Evolutionary conservation across 2,113 vertebrate species (phyloP).

Genomic region (Pseudorasbora parva): DNA sequence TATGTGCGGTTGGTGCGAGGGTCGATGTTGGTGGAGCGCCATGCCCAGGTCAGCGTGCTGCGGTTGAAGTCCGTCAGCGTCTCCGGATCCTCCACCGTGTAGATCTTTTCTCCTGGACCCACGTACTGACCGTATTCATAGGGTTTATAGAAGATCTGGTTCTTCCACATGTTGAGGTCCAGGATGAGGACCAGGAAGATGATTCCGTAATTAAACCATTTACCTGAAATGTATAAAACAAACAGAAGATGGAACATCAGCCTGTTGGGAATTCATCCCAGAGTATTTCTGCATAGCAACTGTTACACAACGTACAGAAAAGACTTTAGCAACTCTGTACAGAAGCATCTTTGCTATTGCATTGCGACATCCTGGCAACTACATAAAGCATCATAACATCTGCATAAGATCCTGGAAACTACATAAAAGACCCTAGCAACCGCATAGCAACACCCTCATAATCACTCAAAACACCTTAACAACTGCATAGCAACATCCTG

Average conservation of each 20-base stretch:
- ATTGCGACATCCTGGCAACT: neutral
- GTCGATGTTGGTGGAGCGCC: slow-evolving; percentile 87
- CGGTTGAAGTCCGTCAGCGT: slow-evolving; percentile 89
- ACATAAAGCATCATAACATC: neutral
- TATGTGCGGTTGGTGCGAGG: slow-evolving; percentile 86
- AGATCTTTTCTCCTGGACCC: slow-evolving; percentile 94
- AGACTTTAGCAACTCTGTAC: no score
- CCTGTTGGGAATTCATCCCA: neutral
- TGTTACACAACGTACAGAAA: neutral
- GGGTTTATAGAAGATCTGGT: slow-evolving; percentile 98
- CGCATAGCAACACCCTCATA: neutral
- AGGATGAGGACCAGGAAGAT: slow-evolving; percentile 97
- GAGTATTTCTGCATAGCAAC: neutral
- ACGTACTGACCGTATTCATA: slow-evolving; percentile 97
- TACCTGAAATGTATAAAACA: slow-evolving; percentile 80
- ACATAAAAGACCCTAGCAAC: neutral
- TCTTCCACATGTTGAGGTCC: slow-evolving; percentile 99
- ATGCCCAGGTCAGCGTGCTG: slow-evolving; percentile 91
- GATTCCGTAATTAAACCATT: slow-evolving; percentile 99
- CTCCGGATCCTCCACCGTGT: slow-evolving; percentile 90
- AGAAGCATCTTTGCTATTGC: no score
- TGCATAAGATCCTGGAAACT: no score
- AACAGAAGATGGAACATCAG: neutral
- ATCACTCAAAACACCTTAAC: neutral
- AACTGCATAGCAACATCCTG: neutral